phyloP scores from a whole-genome alignment of 1,140 invertebrate species.

The Drosophila virilis region DNA sequence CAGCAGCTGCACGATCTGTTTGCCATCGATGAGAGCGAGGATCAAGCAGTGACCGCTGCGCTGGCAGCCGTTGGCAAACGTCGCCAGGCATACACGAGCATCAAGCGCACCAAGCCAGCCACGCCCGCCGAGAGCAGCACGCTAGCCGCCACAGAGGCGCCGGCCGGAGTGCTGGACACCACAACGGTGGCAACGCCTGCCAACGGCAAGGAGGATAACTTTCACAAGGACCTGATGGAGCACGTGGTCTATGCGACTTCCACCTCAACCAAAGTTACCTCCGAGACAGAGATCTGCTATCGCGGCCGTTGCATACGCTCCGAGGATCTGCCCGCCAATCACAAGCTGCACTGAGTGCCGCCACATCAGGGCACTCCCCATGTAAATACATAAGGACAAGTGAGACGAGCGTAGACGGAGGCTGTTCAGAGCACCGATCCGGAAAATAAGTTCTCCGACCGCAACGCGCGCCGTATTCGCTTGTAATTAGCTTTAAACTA shows the following conservation, averaged over 20 bases:
- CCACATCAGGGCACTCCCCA: conserved; percentile 12
- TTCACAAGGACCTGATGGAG: conserved; percentile 84
- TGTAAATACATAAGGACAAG: conserved; percentile 62
- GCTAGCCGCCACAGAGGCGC: conserved; percentile 32
- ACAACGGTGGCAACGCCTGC: conserved; percentile 67
- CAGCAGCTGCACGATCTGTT: conserved; percentile 80
- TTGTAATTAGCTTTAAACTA: conserved; percentile 81
- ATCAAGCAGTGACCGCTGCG: conserved; percentile 66
- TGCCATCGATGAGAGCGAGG: conserved; percentile 76
- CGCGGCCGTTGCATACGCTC: conserved; percentile 92
- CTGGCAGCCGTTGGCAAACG: conserved; percentile 70
- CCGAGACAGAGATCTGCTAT: conserved; percentile 94
- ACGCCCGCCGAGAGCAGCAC: conserved; percentile 61
- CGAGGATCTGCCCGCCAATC: conserved; percentile 80
- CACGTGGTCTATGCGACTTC: conserved; percentile 87
- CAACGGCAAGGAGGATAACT: conserved; percentile 67
- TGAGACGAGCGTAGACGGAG: conserved; percentile 18
- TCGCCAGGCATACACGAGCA: conserved; percentile 83
- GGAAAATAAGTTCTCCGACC: background rate
- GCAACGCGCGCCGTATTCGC: conserved; percentile 33
- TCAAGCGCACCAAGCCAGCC: conserved; percentile 61
- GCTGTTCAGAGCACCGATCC: conserved; percentile 12
- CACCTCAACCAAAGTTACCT: conserved; percentile 90
- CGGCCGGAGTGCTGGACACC: conserved; percentile 33
- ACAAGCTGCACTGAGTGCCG: conserved; percentile 76